Conservation (phyloP, 2,113 vertebrate genomes). For the Oplegnathus fasciatus region DNA sequence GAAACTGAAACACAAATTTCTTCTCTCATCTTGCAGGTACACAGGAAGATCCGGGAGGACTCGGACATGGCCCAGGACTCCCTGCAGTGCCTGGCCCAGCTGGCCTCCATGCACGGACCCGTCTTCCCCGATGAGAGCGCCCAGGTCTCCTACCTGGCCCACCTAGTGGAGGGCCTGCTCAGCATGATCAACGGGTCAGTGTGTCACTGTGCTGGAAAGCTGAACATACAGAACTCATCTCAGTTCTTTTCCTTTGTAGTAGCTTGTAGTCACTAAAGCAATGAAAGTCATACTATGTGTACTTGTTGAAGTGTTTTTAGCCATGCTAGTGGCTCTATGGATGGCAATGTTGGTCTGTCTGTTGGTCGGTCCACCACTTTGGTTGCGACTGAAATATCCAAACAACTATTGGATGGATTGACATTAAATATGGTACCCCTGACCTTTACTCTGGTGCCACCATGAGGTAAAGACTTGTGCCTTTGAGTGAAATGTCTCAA, state of each 20-base stretch:
- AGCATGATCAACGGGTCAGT: conserved; percentile 98
- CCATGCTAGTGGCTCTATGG: neutral
- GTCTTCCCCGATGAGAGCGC: conserved; percentile 96
- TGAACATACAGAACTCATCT: neutral
- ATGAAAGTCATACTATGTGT: neutral
- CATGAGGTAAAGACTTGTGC: neutral
- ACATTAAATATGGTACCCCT: neutral
- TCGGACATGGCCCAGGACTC: conserved; percentile 99
- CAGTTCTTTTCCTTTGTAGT: neutral
- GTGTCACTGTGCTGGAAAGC: conserved; percentile 1
- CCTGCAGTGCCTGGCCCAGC: conserved; percentile 96
- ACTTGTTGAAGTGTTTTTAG: neutral
- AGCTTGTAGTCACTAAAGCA: neutral
- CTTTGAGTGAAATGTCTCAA: neutral
- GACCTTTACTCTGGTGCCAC: neutral
- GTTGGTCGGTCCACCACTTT: neutral
- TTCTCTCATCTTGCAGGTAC: conserved; percentile 88
- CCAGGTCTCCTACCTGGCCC: conserved; percentile 97
- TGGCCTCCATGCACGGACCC: conserved; percentile 96
- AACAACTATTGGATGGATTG: neutral
- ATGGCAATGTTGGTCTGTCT: neutral
- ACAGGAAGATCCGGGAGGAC: conserved; percentile 98
- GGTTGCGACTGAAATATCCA: neutral
- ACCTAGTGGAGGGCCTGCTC: conserved; percentile 98
- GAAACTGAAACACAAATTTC: neutral